These are phyloP conservation scores for Synergus itoensis DNA, from an alignment of 2,888 invertebrate genomes.

Conservation along the genomic window DNA sequence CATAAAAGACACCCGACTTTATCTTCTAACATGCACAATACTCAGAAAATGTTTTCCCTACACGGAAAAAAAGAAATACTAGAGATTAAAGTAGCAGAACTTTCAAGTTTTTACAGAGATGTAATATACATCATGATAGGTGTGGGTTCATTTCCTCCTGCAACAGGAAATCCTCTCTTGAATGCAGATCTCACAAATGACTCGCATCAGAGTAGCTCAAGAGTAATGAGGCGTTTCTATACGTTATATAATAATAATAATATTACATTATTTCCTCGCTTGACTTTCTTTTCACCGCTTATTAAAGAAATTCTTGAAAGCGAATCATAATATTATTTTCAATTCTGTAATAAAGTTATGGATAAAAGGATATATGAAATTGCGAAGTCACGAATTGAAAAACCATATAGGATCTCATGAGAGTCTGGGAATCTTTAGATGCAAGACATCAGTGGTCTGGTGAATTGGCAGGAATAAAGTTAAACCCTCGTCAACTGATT, in stretches of 20 bases:
- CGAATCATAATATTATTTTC: neutral
- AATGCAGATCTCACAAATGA: conserved; percentile 7
- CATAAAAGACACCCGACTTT: too few species aligned
- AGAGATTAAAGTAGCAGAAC: neutral
- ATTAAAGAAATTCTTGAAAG: neutral
- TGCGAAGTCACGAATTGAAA: neutral
- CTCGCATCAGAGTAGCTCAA: conserved; percentile 17
- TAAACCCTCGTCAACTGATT: conserved; percentile 5
- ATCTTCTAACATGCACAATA: too few species aligned
- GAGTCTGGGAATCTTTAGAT: neutral
- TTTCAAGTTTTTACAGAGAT: neutral
- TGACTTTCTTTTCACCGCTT: neutral
- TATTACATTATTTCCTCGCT: conserved; percentile 26
- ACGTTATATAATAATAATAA: neutral
- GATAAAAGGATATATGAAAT: too few species aligned
- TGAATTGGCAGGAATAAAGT: neutral
- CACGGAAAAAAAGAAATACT: too few species aligned
- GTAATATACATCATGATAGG: neutral
- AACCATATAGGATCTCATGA: neutral
- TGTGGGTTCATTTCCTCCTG: conserved; percentile 15
- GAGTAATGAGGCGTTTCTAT: conserved; percentile 21
- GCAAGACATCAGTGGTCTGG: neutral
- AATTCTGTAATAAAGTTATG: too few species aligned
- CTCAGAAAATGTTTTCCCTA: too few species aligned
- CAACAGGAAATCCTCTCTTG: conserved; percentile 24